Conservation (phyloP, 2,888 invertebrate genomes). For the Lepeophtheirus nordmannii region DNA sequence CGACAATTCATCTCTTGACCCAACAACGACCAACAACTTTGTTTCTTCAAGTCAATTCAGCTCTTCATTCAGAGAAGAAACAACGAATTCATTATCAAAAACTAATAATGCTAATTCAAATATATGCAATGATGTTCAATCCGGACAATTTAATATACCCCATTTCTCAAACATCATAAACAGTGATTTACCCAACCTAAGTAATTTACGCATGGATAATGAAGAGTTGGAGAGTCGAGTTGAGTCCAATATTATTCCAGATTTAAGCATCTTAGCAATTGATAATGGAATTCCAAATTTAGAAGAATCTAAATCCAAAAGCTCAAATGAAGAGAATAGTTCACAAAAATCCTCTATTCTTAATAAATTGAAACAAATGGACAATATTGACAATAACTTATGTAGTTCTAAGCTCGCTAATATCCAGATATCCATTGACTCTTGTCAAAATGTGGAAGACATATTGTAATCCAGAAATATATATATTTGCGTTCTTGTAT, state of each 20-base stretch:
- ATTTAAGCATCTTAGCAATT: background rate
- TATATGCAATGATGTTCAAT: no score
- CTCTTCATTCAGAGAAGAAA: no score
- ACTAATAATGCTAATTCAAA: no score
- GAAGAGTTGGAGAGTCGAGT: no score
- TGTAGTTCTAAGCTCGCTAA: background rate
- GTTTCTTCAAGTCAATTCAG: no score
- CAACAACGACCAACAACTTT: no score
- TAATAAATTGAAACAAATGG: background rate
- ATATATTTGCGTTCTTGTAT: no score
- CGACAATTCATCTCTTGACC: no score
- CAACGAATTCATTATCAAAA: no score
- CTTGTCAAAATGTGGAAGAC: background rate
- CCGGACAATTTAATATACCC: no score
- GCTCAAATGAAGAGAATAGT: background rate
- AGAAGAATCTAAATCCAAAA: background rate
- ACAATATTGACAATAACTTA: background rate
- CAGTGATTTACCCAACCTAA: background rate
- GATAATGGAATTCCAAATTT: background rate
- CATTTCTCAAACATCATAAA: no score
- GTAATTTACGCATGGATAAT: background rate
- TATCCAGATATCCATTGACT: background rate
- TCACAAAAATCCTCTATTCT: background rate
- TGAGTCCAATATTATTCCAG: background rate
- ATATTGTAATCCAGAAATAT: background rate